These are phyloP conservation scores for Notodonta dromedarius DNA, from an alignment of 2,888 invertebrate species.

Conservation along the genomic window DNA sequence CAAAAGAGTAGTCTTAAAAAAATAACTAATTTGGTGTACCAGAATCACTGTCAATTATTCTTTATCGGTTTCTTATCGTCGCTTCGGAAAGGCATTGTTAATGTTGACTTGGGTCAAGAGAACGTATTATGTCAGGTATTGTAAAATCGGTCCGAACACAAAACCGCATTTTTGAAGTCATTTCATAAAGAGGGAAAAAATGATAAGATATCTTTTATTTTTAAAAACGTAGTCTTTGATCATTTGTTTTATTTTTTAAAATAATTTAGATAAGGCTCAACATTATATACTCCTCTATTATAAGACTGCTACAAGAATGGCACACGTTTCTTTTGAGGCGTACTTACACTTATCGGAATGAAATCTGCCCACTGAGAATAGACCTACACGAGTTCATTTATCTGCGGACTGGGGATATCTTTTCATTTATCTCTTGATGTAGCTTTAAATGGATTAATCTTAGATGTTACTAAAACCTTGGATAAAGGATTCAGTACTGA, in stretches of 20 bases:
- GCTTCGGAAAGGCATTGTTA: neutral
- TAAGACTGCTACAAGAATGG: neutral
- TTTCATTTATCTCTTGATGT: slow-evolving; percentile 15
- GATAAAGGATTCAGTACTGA: too few relatives aligned
- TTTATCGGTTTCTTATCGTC: neutral
- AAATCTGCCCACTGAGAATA: slow-evolving; percentile 19
- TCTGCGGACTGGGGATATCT: slow-evolving; percentile 21
- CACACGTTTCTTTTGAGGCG: neutral
- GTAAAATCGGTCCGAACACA: too few relatives aligned
- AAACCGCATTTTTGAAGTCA: too few relatives aligned
- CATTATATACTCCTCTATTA: too few relatives aligned
- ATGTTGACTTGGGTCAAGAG: neutral
- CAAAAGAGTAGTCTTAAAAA: too few relatives aligned
- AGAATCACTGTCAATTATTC: too few relatives aligned
- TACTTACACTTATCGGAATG: slow-evolving; percentile 14
- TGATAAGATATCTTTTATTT: too few relatives aligned
- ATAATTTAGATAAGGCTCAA: too few relatives aligned
- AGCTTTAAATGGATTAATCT: slow-evolving; percentile 32
- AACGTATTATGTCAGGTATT: neutral
- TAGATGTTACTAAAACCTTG: neutral
- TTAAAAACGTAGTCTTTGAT: too few relatives aligned
- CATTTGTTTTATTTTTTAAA: too few relatives aligned
- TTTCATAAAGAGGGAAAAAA: too few relatives aligned
- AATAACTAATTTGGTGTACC: too few relatives aligned
- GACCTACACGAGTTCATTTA: slow-evolving; percentile 27